These are phyloP conservation scores for Habroteleia sp. DNA, from an alignment of 2,888 invertebrate species.

Conservation along the genomic window DNA sequence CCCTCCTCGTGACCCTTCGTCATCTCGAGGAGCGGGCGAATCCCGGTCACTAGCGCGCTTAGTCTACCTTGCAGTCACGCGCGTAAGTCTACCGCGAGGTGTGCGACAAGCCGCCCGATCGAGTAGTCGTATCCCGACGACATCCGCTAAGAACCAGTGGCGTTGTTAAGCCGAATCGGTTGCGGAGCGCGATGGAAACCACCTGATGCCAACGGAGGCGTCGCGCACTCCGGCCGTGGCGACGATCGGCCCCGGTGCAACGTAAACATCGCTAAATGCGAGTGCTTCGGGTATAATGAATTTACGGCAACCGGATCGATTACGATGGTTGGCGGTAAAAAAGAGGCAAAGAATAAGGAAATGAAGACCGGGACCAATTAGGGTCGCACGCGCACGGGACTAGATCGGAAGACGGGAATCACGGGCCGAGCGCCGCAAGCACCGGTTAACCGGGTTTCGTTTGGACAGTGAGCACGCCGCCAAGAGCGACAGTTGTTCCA, in stretches of 20 bases:
- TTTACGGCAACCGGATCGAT: conserved; percentile 2
- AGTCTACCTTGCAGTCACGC: conserved; percentile 69
- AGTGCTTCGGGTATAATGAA: background rate
- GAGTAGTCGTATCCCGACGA: conserved; percentile 14
- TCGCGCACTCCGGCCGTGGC: background rate
- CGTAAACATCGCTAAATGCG: background rate
- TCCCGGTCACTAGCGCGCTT: conserved; percentile 72
- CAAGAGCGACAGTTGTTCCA: too few species aligned
- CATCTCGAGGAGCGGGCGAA: conserved; percentile 66
- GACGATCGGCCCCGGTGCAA: background rate
- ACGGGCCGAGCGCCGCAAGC: too few species aligned
- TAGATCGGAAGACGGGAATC: too few species aligned
- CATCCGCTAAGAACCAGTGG: too few species aligned
- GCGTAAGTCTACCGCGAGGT: conserved; percentile 49
- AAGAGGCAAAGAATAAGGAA: background rate
- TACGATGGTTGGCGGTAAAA: background rate
- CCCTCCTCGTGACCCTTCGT: conserved; percentile 63
- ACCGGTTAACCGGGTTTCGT: too few species aligned
- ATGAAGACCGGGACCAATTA: background rate
- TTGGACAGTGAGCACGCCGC: too few species aligned
- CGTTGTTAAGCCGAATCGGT: background rate
- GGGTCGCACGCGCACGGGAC: background rate
- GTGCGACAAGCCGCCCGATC: conserved; percentile 11
- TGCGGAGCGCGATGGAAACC: conserved; percentile 52
- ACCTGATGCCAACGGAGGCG: conserved; percentile 50